phyloP scores from a whole-genome alignment of 64 coral and sea anemone genomes.

The Montipora efflorescens region DNA sequence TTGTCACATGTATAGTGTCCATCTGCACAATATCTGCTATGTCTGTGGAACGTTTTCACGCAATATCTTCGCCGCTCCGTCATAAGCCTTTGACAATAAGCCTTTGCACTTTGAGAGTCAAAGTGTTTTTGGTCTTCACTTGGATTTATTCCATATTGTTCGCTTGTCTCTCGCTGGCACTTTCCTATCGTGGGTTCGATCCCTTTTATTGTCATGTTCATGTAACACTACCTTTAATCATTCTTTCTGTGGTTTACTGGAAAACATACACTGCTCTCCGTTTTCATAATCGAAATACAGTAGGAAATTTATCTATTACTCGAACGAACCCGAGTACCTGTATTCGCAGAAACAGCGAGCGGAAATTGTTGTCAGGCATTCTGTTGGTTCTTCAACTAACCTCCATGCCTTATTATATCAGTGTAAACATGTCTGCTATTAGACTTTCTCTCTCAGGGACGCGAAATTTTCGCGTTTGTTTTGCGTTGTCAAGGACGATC shows the following conservation, averaged over 20 bases:
- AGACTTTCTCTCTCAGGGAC: neutral
- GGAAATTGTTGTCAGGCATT: slow-evolving; percentile 12
- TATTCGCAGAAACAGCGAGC: neutral
- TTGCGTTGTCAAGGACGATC: neutral
- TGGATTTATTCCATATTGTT: slow-evolving; percentile 10
- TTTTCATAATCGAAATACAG: neutral
- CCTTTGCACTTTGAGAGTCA: neutral
- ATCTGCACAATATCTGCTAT: slow-evolving; percentile 7
- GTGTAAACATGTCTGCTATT: neutral
- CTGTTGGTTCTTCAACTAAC: neutral
- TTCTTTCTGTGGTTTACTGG: too few species aligned
- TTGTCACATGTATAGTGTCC: neutral
- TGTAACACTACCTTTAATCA: neutral
- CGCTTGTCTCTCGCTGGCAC: neutral
- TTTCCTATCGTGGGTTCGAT: neutral
- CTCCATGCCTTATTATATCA: neutral
- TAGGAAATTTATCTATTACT: neutral
- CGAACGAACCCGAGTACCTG: neutral
- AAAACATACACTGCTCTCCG: slow-evolving; percentile 24
- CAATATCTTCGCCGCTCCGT: neutral
- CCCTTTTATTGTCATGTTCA: slow-evolving; percentile 9
- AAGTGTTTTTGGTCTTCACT: neutral
- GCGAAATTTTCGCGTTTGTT: neutral
- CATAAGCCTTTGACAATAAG: too few species aligned
- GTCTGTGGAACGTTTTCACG: slow-evolving; percentile 12